Evolutionary conservation across 2,888 invertebrate species (phyloP), one percentile per base, ranked within the genome.

Genomic region (Thelaira solivaga): DNA sequence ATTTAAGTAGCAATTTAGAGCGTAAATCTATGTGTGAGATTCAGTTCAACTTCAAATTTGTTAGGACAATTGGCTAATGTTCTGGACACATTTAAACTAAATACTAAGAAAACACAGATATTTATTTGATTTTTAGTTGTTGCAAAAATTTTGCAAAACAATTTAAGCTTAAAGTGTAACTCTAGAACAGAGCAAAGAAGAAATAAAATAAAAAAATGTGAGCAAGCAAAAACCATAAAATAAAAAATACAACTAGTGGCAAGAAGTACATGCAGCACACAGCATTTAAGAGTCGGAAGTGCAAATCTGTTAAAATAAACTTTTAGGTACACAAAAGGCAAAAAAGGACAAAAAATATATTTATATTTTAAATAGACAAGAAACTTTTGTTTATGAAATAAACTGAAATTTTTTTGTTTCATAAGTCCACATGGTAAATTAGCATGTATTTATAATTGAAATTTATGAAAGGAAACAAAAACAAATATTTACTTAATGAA

Each of bases 81-180:
- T 79, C 80, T 76, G 76, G 80, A 72, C 76, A n/a, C n/a, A 76
- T 80, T 79, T 79, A 74, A 75, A 69, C 69, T 62, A n/a, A n/a
- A n/a, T n/a, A 62, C 53, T 51, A 53, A 34, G 53, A 74, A 78
- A 73, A 51, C 41, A 43, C 51, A 71, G 69, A 45, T 71, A 59
- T 72, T 47, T 51, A 76, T 36, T 72, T 65, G 61, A 47, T 69
- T 62, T 61, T 61, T 61, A 43, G 41, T 74, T 67, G 24, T 73
- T 55, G 20, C 41, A 22, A 47, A n/a, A 53, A 55, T 55, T 34
- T 45, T 39, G 31, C 22, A 34, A 43, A 41, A 53, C 18, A 61
- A 45, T 4, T 7, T 29, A 53, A 62, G 36, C 26, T 39, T 8
- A n/a, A 11, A 59, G 10, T 45, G 31, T 18, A 72, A 47, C 29